These are phyloP conservation scores for Ciconia boyciana DNA, from an alignment of 2,113 vertebrate species.

Conservation along the genomic window DNA sequence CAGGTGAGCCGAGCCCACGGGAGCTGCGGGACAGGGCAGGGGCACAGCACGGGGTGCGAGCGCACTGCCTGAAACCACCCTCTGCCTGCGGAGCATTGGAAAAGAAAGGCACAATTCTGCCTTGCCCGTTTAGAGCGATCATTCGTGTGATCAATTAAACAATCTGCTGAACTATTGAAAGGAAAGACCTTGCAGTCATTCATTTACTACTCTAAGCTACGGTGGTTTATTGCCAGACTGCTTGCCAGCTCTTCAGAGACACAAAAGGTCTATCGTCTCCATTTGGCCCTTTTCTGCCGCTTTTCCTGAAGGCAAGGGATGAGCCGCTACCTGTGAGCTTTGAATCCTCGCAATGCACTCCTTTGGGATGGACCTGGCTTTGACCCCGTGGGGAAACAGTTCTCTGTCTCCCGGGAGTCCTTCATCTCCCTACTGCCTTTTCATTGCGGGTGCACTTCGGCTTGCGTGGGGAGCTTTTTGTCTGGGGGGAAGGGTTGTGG, in stretches of 20 bases:
- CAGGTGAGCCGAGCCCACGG: accelerated
- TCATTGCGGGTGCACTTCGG: accelerated
- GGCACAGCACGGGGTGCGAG: background rate
- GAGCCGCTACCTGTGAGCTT: accelerated
- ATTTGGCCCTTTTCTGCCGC: background rate
- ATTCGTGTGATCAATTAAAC: background rate
- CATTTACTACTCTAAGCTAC: too few relatives aligned
- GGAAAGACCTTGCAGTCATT: background rate
- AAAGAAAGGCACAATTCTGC: background rate
- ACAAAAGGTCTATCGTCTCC: too few relatives aligned
- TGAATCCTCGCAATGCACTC: accelerated
- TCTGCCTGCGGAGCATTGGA: accelerated
- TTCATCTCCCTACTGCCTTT: background rate
- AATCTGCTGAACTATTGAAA: background rate
- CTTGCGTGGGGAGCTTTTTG: too few relatives aligned
- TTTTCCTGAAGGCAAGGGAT: too few relatives aligned
- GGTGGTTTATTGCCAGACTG: accelerated
- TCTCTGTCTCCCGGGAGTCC: background rate
- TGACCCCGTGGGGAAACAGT: background rate
- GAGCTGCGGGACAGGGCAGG: too few relatives aligned
- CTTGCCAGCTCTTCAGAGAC: background rate
- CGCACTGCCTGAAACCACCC: background rate
- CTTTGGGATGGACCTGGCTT: background rate
- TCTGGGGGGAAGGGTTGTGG: accelerated
- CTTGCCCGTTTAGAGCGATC: accelerated